Evolutionary conservation across 2,888 invertebrate species (phyloP).

Genomic region (Stictocephala bisonia): DNA sequence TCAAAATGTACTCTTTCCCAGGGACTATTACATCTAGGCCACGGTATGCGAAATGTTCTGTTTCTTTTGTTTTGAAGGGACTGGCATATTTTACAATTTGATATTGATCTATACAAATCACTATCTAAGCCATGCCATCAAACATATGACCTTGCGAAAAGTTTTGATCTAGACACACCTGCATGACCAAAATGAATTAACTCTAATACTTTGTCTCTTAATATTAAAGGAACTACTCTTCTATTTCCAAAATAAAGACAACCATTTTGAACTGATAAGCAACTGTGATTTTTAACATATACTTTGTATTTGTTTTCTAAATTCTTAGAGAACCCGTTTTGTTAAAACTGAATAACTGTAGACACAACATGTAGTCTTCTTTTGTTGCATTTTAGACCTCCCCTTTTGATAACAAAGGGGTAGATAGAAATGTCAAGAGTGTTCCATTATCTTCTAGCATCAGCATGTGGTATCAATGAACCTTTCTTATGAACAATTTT

Average conservation of each 20-base stretch:
- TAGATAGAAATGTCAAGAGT: conserved; percentile 16
- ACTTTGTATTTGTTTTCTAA: conserved; percentile 1
- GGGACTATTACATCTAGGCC: not conserved
- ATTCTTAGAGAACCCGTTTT: not conserved
- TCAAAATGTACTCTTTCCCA: conserved; percentile 1
- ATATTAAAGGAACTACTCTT: not conserved
- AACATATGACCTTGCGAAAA: conserved; percentile 2
- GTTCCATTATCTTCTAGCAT: conserved; percentile 11
- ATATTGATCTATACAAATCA: not conserved
- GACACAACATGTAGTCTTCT: not conserved
- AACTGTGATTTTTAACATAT: not conserved
- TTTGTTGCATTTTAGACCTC: not conserved
- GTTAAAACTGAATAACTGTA: not conserved
- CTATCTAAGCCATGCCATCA: not conserved
- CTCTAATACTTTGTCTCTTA: conserved; percentile 1
- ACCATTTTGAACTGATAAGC: not conserved
- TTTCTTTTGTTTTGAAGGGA: not conserved
- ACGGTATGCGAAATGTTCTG: not conserved
- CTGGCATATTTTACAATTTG: not conserved
- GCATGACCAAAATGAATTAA: conserved; percentile 24
- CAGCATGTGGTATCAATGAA: conserved; percentile 15
- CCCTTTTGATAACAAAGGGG: not conserved
- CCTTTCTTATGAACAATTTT: too few species aligned
- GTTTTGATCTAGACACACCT: not conserved
- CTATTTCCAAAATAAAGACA: conserved; percentile 21